Conservation (phyloP, 30 jellyfish, hydroid and myxozoan genomes). For the Chironex yamaguchii region DNA sequence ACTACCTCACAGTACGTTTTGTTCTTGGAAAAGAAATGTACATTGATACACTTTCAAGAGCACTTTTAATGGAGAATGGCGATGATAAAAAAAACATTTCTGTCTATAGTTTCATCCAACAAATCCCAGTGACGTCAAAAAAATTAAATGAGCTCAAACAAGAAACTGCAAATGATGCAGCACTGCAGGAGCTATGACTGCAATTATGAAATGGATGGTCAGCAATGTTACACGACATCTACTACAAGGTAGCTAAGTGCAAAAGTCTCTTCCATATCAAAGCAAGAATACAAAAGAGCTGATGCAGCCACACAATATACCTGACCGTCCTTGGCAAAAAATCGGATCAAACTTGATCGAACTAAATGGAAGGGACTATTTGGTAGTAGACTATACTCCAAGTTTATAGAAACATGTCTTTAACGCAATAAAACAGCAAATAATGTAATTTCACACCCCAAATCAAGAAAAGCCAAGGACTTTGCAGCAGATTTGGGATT, state of each 20-base stretch:
- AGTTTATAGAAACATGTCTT: neutral
- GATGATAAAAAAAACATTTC: slow-evolving; percentile 4
- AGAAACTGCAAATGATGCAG: slow-evolving; percentile 52
- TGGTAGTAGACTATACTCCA: neutral
- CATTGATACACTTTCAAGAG: slow-evolving; percentile 55
- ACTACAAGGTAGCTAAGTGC: slow-evolving; percentile 6
- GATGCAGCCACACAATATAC: neutral
- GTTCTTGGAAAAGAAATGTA: slow-evolving; percentile 37
- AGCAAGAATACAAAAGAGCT: slow-evolving; percentile 27
- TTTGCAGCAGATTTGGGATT: too few relatives aligned
- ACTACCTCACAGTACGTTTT: neutral
- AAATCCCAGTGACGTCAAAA: slow-evolving; percentile 45
- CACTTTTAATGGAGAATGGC: too few relatives aligned
- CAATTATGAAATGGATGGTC: slow-evolving; percentile 33
- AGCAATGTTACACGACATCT: slow-evolving; percentile 19
- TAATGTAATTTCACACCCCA: neutral
- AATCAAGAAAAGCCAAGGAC: slow-evolving; percentile 26
- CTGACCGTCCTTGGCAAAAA: slow-evolving; percentile 6
- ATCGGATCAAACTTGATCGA: slow-evolving; percentile 57
- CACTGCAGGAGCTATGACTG: slow-evolving; percentile 23
- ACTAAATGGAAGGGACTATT: slow-evolving; percentile 2
- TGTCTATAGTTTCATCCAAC: neutral
- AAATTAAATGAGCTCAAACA: slow-evolving; percentile 38
- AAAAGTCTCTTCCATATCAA: neutral
- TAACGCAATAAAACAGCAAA: neutral